Evolutionary conservation across 2,888 invertebrate species (phyloP).

Genomic region (Teleogryllus oceanicus): DNA sequence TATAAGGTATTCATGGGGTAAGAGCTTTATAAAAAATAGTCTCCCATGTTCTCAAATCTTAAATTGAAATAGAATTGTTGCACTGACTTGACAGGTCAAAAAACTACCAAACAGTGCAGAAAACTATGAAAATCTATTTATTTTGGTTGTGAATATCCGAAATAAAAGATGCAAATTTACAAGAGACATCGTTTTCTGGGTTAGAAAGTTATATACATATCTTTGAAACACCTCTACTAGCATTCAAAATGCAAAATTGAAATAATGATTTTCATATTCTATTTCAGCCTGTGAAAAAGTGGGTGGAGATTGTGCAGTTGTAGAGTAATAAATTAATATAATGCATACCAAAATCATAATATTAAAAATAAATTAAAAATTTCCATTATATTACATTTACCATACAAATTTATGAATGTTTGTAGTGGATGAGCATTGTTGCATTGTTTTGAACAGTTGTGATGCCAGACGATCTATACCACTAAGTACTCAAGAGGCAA

Average conservation of each 20-base stretch:
- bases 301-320: no score
- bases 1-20: background rate
- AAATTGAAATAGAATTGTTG: conserved; percentile 6
- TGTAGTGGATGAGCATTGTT: background rate
- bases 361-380: no score
- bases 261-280: no score
- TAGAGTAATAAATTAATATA: no score
- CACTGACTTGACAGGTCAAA: conserved; percentile 6
- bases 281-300: no score
- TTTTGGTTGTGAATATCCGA: background rate
- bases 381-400: conserved; percentile 3
- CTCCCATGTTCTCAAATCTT: conserved; percentile 5
- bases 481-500: background rate
- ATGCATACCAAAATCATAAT: no score
- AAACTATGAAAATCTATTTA: background rate
- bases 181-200: no score
- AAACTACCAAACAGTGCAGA: conserved; percentile 10
- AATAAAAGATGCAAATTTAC: background rate
- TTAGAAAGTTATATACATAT: no score
- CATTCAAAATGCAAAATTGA: no score
- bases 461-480: conserved; percentile 8
- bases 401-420: background rate
- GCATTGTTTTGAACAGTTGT: conserved; percentile 6
- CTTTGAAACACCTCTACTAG: no score
- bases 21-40: conserved; percentile 12